phyloP scores from a whole-genome alignment of 2,888 invertebrate genomes.

The Lymantria dispar region DNA sequence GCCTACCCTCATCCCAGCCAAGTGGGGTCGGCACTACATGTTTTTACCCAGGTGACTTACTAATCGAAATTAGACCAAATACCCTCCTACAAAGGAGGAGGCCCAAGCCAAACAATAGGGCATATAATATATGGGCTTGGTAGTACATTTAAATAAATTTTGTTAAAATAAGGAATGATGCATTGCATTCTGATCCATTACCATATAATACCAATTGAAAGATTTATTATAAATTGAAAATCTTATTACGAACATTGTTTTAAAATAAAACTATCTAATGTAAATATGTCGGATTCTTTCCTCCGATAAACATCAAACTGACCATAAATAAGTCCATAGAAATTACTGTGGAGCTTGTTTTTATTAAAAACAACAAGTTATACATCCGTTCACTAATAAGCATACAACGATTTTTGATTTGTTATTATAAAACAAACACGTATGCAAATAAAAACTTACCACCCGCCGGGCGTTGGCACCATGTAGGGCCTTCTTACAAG shows the following conservation, averaged over 20 bases:
- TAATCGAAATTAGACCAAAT: too few species aligned
- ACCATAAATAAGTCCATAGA: constrained; percentile 19
- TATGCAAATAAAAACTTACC: constrained; percentile 71
- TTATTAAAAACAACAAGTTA: constrained; percentile 24
- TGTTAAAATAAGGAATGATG: too few species aligned
- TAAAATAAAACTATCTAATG: not conserved
- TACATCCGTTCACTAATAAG: constrained; percentile 34
- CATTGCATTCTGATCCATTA: too few species aligned
- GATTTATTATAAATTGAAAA: too few species aligned
- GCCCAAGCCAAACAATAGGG: too few species aligned
- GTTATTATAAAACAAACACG: constrained; percentile 65
- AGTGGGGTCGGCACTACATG: too few species aligned
- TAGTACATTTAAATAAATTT: too few species aligned
- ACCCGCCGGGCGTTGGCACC: constrained; percentile 67
- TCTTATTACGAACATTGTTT: not conserved
- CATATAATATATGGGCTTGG: too few species aligned
- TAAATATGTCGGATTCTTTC: not conserved
- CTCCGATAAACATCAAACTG: constrained; percentile 19
- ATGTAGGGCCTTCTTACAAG: constrained; percentile 43
- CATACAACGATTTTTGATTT: constrained; percentile 55
- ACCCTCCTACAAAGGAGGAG: too few species aligned
- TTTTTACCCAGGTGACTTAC: too few species aligned
- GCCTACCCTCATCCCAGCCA: too few species aligned
- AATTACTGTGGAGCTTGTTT: constrained; percentile 12
- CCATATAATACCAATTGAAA: too few species aligned